Conservation (phyloP, 2,797 vertebrate genomes). For the Gymnothorax reevesii region DNA sequence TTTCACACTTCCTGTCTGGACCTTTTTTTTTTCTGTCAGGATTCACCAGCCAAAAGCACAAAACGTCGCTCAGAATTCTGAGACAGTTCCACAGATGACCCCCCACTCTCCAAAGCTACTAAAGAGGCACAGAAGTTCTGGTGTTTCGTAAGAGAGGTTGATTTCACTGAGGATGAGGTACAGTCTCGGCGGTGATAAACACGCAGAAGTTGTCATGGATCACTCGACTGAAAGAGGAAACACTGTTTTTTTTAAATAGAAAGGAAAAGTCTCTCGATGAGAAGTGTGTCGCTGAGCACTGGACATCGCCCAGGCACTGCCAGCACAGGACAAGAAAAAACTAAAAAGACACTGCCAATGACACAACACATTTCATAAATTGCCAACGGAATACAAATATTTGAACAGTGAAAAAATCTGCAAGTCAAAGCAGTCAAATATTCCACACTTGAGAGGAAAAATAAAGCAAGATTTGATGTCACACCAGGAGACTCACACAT, state of each 20-base stretch:
- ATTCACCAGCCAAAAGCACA: conserved; percentile 38
- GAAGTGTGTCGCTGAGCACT: too few species aligned
- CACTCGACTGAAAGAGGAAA: not conserved
- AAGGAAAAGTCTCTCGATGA: too few species aligned
- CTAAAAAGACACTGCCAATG: not conserved
- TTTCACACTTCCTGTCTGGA: conserved; percentile 14
- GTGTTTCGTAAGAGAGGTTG: not conserved
- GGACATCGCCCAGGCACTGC: too few species aligned
- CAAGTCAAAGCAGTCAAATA: too few species aligned
- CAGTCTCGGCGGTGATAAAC: not conserved
- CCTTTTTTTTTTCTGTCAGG: conserved; percentile 7
- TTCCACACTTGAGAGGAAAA: too few species aligned
- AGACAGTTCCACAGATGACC: not conserved
- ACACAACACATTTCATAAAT: too few species aligned
- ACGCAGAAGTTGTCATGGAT: not conserved
- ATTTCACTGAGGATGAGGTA: not conserved
- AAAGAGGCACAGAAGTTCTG: not conserved
- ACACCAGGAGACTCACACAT: too few species aligned
- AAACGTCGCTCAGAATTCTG: not conserved
- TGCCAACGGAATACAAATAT: too few species aligned
- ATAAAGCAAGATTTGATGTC: too few species aligned
- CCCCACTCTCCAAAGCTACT: not conserved
- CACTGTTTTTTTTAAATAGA: not conserved
- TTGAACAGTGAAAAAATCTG: too few species aligned
- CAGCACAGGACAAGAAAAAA: not conserved